Evolutionary conservation across 92 coral and sea anemone genomes (phyloP).

Genomic region (Zoanthus solanderi): DNA sequence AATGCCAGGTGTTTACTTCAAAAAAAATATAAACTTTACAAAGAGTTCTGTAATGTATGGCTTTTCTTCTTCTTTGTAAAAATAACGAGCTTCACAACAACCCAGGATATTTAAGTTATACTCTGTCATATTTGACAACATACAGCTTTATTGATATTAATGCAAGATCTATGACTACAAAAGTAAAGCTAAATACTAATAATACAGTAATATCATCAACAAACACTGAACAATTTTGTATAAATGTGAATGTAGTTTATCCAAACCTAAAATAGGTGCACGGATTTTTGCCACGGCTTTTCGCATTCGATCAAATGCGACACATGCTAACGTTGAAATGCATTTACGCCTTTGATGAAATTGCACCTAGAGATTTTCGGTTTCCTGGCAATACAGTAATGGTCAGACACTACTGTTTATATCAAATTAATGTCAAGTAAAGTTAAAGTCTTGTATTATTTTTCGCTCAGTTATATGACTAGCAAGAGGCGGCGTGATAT

Average conservation of each 20-base stretch:
- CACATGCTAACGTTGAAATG: neutral
- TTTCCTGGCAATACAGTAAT: constrained; percentile 30
- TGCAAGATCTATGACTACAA: constrained; percentile 17
- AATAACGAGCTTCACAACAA: neutral
- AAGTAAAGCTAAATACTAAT: constrained; percentile 27
- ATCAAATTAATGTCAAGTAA: constrained; percentile 5
- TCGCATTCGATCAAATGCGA: neutral
- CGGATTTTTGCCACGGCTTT: neutral
- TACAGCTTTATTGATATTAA: constrained; percentile 24
- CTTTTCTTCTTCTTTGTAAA: neutral
- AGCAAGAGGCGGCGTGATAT: neutral
- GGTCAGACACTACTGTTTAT: neutral
- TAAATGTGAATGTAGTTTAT: neutral
- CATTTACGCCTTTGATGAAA: neutral
- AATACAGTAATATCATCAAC: constrained; percentile 36
- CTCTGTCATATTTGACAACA: constrained; percentile 3
- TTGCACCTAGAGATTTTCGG: constrained; percentile 10
- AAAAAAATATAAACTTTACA: constrained; percentile 38
- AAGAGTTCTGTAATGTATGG: constrained; percentile 6
- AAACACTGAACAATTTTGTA: constrained; percentile 10
- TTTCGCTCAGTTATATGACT: neutral
- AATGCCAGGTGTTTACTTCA: constrained; percentile 57
- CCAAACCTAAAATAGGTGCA: neutral
- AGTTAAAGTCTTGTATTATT: neutral
- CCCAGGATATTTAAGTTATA: neutral